Conservation (phyloP, 2,797 vertebrate species). For the Acanthornis magna region DNA sequence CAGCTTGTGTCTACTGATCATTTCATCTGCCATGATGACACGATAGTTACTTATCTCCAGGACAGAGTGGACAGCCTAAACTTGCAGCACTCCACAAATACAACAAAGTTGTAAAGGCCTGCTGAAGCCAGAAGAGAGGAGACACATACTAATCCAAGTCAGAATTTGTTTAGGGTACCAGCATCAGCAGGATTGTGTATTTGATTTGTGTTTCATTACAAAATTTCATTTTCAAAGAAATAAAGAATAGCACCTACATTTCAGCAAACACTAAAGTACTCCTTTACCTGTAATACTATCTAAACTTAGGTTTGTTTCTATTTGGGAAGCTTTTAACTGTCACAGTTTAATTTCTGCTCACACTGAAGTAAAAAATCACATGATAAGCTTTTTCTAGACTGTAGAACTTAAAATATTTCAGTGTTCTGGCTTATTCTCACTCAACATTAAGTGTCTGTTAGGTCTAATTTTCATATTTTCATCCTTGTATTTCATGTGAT, state of each 20-base stretch:
- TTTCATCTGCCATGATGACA: background rate
- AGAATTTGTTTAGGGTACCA: background rate
- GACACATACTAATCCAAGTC: background rate
- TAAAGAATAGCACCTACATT: background rate
- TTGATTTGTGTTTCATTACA: background rate
- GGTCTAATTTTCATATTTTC: background rate
- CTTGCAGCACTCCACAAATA: background rate
- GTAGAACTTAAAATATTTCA: background rate
- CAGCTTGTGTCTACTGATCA: background rate
- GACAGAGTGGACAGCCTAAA: background rate
- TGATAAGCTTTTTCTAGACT: background rate
- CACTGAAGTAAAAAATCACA: background rate
- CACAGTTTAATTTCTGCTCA: background rate
- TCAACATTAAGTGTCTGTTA: background rate
- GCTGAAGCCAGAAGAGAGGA: background rate
- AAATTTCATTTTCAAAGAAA: background rate
- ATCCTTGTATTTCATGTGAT: background rate
- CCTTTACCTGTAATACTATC: background rate
- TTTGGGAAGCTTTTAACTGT: background rate
- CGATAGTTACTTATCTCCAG: background rate
- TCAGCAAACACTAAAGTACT: background rate
- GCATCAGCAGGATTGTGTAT: background rate
- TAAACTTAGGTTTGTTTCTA: background rate
- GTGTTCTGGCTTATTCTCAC: background rate
- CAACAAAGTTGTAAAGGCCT: background rate